Evolutionary conservation across 2,888 invertebrate species (phyloP).

Genomic region (Apodemia hepburni): DNA sequence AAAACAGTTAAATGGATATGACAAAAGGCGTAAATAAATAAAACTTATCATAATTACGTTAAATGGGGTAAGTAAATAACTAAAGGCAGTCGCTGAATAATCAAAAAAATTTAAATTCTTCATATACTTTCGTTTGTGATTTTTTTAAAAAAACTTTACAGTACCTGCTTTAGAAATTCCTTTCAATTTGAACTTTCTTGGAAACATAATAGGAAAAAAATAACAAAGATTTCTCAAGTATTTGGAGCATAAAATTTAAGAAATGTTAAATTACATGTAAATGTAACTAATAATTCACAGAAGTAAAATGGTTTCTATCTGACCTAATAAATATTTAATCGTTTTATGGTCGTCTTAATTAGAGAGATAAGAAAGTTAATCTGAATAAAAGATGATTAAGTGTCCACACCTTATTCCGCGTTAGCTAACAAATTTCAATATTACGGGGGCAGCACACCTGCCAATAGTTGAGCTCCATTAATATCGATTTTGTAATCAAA

Average conservation of each 20-base stretch:
- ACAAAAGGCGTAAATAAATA: too few relatives aligned
- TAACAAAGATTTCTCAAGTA: too few relatives aligned
- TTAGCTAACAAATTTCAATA: conserved; percentile 58
- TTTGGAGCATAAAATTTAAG: neutral
- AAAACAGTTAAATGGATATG: too few relatives aligned
- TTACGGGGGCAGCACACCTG: conserved; percentile 51
- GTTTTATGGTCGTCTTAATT: conserved; percentile 38
- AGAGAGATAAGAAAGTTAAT: conserved; percentile 42
- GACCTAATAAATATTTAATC: conserved; percentile 22
- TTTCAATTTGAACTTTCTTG: too few relatives aligned
- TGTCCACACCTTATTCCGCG: conserved; percentile 48
- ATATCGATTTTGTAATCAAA: conserved; percentile 76
- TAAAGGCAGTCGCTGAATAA: too few relatives aligned
- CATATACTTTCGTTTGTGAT: too few relatives aligned
- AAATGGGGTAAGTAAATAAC: too few relatives aligned
- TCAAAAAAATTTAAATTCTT: too few relatives aligned
- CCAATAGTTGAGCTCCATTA: conserved; percentile 51
- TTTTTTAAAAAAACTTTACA: too few relatives aligned
- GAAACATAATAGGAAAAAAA: too few relatives aligned
- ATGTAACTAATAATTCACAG: neutral
- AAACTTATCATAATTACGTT: too few relatives aligned
- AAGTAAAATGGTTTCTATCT: neutral
- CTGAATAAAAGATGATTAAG: conserved; percentile 52
- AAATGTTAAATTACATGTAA: neutral
- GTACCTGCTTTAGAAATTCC: too few relatives aligned